phyloP scores from a whole-genome alignment of 2,797 vertebrate genomes.

The Arremon aurantiirostris region DNA sequence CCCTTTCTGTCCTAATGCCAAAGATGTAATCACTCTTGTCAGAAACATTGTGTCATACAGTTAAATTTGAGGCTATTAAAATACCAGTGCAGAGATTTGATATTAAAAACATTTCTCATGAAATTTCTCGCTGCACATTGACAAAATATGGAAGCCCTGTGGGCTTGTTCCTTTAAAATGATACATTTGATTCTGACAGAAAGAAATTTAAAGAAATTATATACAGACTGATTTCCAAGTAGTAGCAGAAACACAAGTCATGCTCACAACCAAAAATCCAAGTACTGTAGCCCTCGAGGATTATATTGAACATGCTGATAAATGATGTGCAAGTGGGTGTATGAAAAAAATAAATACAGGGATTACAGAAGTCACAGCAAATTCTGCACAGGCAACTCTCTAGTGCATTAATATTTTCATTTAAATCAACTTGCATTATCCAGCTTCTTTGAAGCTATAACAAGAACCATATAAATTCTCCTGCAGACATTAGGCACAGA shows the following conservation, averaged over 20 bases:
- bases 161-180: constrained; percentile 27
- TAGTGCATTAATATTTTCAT: background rate
- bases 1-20: background rate
- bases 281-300: background rate
- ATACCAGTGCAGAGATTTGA: background rate
- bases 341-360: background rate
- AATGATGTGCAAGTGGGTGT: background rate
- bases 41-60: background rate
- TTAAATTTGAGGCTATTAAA: constrained; percentile 26
- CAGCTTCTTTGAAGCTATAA: background rate
- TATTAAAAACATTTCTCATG: constrained; percentile 31
- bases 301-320: background rate
- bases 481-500: background rate
- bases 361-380: background rate
- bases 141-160: background rate
- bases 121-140: constrained; percentile 20
- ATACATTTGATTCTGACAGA: background rate
- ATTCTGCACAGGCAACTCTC: background rate
- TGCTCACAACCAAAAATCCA: background rate
- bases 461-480: background rate
- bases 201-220: background rate
- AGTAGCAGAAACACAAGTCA: background rate
- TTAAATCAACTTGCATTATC: background rate
- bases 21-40: background rate
- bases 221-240: background rate